Base-by-base conservation (phyloP, 2,113 vertebrate species). In the Muntiacus muntjak region DNA sequence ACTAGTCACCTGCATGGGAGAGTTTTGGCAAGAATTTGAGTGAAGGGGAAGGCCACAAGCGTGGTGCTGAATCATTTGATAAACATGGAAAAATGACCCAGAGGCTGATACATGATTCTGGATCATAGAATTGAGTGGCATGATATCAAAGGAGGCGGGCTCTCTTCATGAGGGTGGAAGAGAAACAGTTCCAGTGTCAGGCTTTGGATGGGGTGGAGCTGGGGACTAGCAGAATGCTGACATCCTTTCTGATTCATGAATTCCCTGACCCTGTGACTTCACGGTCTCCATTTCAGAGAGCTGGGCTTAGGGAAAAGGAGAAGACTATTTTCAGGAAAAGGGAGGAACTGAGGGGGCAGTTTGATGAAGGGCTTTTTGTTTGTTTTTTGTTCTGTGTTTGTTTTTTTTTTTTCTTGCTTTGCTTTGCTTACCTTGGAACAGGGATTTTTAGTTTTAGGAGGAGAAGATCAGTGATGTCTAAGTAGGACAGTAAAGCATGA, bases 141-240 rank as follows among this genome's bases (percentile, higher is more conserved):
- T 25, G 19, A 7, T n/a, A 11, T 17, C 28, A 36, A 40, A 28
- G 6, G 40, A 85, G 47, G 25, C 5, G 52, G 83, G 12, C 54
- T 62, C 0, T 7, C 0, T 3, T 13, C 0, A 2, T 23, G 6
- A 7, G 10, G 67, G 3, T 17, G 13, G 28, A n/a, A 28, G 28
- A 28, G 5, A 52, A 25, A 93, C 4, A 43, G 6, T 33, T 64
- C 2, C 15, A 6, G 11, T 21, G 17, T 40, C 21, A 11, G 26
- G 26, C 25, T 89, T 12, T 52, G 3, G 12, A 15, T 11, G 21
- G 54, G 21, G 2, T 7, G 13, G 15, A 60, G 55, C 28, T 52
- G 13, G 12, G 13, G 15, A 45, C 10, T 17, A 76, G 60, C 28
- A 57, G 23, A 36, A 74, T 23, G 26, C 13, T 57, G 28, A 7